phyloP scores from a whole-genome alignment of 2,888 invertebrate species.

The Bruchidius siliquastri region DNA sequence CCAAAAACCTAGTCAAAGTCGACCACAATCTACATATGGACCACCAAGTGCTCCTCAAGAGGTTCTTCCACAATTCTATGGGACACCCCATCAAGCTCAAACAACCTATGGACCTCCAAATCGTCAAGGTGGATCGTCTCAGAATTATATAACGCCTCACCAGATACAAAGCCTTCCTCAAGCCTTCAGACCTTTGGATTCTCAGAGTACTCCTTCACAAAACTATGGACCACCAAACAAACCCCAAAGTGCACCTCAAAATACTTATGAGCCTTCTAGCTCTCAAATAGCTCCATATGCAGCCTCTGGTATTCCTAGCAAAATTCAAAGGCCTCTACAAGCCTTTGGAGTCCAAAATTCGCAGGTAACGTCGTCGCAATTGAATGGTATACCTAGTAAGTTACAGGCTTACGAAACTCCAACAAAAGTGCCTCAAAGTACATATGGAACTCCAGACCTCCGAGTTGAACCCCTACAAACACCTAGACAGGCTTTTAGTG shows the following conservation, averaged over 20 bases:
- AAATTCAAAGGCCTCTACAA: neutral
- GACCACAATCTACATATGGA: constrained; percentile 1
- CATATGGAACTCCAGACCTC: constrained; percentile 2
- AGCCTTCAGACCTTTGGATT: neutral
- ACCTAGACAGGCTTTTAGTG: neutral
- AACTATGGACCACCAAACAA: neutral
- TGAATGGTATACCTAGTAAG: neutral
- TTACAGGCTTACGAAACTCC: no score
- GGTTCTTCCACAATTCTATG: constrained; percentile 10
- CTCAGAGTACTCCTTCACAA: neutral
- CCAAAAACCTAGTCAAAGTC: constrained; percentile 1
- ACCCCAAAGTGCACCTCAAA: constrained; percentile 1
- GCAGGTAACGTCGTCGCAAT: neutral
- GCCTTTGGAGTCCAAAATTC: neutral
- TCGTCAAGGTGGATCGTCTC: constrained; percentile 1
- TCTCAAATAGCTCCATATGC: neutral
- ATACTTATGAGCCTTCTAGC: neutral
- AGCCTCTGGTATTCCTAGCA: neutral
- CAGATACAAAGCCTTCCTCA: constrained; percentile 4
- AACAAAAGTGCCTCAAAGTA: constrained; percentile 6
- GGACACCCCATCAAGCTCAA: constrained; percentile 12
- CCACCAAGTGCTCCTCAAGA: constrained; percentile 4
- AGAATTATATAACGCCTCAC: neutral
- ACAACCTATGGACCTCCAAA: constrained; percentile 13
- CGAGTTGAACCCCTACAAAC: neutral